These are phyloP conservation scores for Galaxias olidus DNA, from an alignment of 2,797 vertebrate genomes.

Conservation along the genomic window DNA sequence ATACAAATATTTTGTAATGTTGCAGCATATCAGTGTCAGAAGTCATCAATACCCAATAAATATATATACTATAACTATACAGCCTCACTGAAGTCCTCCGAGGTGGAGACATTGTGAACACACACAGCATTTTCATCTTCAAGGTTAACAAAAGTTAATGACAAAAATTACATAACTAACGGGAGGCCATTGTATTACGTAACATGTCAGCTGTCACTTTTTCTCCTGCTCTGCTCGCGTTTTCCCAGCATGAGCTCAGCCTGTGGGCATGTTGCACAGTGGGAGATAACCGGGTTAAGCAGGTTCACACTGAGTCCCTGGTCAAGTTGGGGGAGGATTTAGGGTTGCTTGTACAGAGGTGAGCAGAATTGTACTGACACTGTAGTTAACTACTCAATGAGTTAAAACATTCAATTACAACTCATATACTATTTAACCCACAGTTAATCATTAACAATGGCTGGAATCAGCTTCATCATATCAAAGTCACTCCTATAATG, in stretches of 20 bases:
- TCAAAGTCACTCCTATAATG: background rate
- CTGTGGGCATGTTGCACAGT: slow-evolving; percentile 27
- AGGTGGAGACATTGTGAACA: slow-evolving; percentile 10
- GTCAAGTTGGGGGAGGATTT: slow-evolving; percentile 29
- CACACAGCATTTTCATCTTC: slow-evolving; percentile 3
- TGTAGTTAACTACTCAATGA: background rate
- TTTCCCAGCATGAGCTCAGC: slow-evolving; percentile 3
- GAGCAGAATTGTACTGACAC: background rate
- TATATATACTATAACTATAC: no score
- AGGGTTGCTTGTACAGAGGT: background rate
- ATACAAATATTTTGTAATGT: no score
- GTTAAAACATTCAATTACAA: background rate
- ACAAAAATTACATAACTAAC: slow-evolving; percentile 16
- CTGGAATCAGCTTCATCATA: background rate
- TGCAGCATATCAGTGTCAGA: no score
- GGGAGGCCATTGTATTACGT: slow-evolving; percentile 32
- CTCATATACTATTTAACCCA: background rate
- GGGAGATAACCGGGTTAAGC: slow-evolving; percentile 32
- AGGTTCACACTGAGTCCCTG: slow-evolving; percentile 29
- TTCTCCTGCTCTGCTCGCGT: slow-evolving; percentile 22
- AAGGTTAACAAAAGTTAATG: background rate
- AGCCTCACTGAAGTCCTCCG: background rate
- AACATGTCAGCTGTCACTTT: slow-evolving; percentile 35
- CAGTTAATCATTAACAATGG: background rate
- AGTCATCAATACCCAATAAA: no score